Base-by-base conservation (phyloP, 2,797 vertebrate genomes). In the Anas bahamensis region DNA sequence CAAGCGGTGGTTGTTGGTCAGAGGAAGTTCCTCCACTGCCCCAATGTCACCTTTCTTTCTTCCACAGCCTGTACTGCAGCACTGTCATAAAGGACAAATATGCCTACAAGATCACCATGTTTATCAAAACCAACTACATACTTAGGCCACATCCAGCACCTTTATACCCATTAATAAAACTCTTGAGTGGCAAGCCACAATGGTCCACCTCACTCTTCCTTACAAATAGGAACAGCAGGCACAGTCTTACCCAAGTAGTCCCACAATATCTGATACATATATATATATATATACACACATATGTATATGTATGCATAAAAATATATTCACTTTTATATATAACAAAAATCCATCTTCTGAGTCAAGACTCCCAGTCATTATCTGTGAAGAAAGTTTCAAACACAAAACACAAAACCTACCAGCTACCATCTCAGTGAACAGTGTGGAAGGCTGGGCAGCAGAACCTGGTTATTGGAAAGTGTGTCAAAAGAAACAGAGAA, bases 361-460 rank as follows among this genome's bases (percentile, higher is more conserved):
- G 55, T 60, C 22, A 46, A 48, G 42, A 82, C 46, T 55, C 26
- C 11, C 44, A 73, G 4, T 17, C 13, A 44, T 66, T 57, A 53
- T 55, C 29, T 66, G 7, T 39, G 35, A 82, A 17, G 28, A 33
- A n/a, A 78, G 59, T 48, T 24, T 80, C 37, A 86, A 61, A 23
- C 61, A 44, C 19, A n/a, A 84, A 17, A 52, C 17, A 82, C 53
- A 17, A 57, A 86, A 79, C 71, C 7, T 21, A 75, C 21, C 55
- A 93, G 26, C 3, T 81, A 46, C 4, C 6, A 60, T 35, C 26
- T 59, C 73, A 87, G 59, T 41, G 39, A 94, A 59, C 1, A 21
- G 5, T 13, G 35, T 75, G 26, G 31, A 83, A 57, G 24, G 66
- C 48, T 19, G 46, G 56, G 16, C 1, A 0, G 0, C 17, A 72